phyloP scores from a whole-genome alignment of 2,888 invertebrate genomes.

The Diarsia brunnea region DNA sequence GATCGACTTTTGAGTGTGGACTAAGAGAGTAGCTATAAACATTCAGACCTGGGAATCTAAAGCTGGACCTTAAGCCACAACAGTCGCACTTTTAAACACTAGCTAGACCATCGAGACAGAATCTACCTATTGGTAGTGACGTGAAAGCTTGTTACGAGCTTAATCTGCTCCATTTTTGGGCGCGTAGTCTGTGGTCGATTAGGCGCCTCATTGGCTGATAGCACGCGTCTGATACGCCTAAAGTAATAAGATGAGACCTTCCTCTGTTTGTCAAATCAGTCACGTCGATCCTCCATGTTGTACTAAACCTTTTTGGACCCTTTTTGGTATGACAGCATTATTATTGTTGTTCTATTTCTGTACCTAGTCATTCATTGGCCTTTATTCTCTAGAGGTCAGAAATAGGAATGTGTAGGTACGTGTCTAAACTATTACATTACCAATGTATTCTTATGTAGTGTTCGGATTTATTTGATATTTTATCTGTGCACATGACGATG shows the following conservation, averaged over 20 bases:
- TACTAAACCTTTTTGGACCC: conserved; percentile 48
- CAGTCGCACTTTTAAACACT: not conserved
- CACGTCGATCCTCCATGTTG: conserved; percentile 57
- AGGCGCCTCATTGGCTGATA: conserved; percentile 36
- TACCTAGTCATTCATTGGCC: conserved; percentile 17
- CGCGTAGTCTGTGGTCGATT: conserved; percentile 37
- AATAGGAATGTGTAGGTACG: not conserved
- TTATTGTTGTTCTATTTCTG: conserved; percentile 48
- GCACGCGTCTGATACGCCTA: conserved; percentile 18
- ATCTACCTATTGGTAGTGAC: conserved; percentile 11
- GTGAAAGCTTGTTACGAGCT: conserved; percentile 37
- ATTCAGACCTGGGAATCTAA: not conserved
- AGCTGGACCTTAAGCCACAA: no score
- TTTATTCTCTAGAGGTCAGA: conserved; percentile 1
- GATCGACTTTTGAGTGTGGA: not conserved
- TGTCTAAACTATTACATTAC: not conserved
- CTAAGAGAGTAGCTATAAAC: not conserved
- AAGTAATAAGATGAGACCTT: conserved; percentile 55
- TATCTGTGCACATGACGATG: not conserved
- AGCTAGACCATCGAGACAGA: not conserved
- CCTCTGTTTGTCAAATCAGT: conserved; percentile 59
- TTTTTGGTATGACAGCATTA: conserved; percentile 50
- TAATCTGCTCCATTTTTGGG: conserved; percentile 45
- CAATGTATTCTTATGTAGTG: not conserved
- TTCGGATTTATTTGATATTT: not conserved